Evolutionary conservation across 2,888 invertebrate genomes (phyloP), one percentile per base, ranked within the genome.

Genomic region (Caenorhabditis zanzibari): DNA sequence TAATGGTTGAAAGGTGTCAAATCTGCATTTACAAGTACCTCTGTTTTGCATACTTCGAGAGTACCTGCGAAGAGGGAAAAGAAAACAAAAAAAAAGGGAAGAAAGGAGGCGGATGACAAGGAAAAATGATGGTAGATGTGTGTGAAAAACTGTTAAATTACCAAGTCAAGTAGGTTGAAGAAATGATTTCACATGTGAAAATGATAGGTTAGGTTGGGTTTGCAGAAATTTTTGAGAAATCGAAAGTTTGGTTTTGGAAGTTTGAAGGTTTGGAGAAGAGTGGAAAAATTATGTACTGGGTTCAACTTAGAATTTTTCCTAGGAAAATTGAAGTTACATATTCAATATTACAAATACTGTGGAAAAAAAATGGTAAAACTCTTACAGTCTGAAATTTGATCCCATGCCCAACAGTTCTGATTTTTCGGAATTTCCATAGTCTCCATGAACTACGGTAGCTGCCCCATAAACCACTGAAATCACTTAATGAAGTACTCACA

Each of bases 1-100:
- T 5, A 54, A 47, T 16, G 32, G 44, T 24, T 47, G 35, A 58
- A n/a, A 28, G 24, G 24, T 9, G 22, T 16, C 28, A n/a, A 22
- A n/a, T 49, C 47, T 28, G 64, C 41, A 56, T 75, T 75, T 16
- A 75, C 75, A 75, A 75, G 75, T 75, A 75, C 75, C 75, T 28
- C 28, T 59, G 47, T 56, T 75, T 75, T 44, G 75, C 75, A 75
- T 75, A 75, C 5, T 32, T 24, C 26, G 5, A 59, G 41, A 58
- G 58, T 58, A 54, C 44, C 19, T 47, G 74, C 3, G 16, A 32
- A n/a, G 38, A 47, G 26, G n/a, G 54, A 32, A 41, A 63, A 63
- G 49, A 28, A 52, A 73, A 52, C 44, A 19, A 47, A 44, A 41
- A n/a, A n/a, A 22, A 71, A 35, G 12, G 19, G 44, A 19, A 12